Percentiles rank a stretch among this genome's conserved stretches.
These are phyloP conservation scores for Benthochromis sp. DNA, from an alignment of 2,113 vertebrate species.

Conservation along the genomic window DNA sequence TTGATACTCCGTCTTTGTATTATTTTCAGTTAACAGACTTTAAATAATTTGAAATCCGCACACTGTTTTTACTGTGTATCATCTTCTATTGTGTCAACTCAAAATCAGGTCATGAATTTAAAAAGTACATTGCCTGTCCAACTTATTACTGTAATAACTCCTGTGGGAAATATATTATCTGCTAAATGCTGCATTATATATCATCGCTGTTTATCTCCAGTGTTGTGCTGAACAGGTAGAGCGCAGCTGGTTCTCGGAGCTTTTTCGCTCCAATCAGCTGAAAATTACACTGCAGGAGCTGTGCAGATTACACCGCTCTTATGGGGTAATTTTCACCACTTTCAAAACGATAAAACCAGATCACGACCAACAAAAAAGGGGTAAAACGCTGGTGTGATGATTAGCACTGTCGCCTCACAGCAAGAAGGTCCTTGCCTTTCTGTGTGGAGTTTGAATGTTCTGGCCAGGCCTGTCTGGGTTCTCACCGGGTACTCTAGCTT, in stretches of 20 bases:
- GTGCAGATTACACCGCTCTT: background rate
- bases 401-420: background rate
- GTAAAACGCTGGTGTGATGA: background rate
- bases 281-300: background rate
- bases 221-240: background rate
- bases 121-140: background rate
- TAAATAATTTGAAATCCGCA: background rate
- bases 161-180: background rate
- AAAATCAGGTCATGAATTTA: background rate
- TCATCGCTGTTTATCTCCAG: background rate
- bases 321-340: background rate
- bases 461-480: background rate
- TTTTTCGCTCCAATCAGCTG: background rate
- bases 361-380: background rate
- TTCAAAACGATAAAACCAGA: background rate
- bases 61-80: background rate
- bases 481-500: background rate
- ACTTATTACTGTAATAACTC: background rate
- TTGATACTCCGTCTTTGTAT: background rate
- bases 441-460: background rate
- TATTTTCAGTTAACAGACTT: background rate
- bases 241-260: background rate
- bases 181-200: background rate
- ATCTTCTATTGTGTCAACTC: background rate
- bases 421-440: background rate